Conservation (phyloP, 2,888 invertebrate species). For the Protophormia terraenovae region DNA sequence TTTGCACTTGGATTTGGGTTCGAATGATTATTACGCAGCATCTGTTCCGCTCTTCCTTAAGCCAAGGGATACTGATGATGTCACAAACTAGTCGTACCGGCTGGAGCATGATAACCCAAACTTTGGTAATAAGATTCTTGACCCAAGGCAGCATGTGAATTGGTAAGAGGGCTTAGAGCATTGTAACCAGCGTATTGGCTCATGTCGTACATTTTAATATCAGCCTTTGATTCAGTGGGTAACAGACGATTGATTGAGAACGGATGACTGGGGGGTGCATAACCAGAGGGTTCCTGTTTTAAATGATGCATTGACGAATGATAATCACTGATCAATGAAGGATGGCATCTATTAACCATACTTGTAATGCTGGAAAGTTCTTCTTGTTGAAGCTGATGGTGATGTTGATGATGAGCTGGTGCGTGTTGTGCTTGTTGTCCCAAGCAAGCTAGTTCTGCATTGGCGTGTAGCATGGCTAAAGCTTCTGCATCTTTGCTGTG, state of each 20-base stretch:
- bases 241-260: slow-evolving; percentile 97
- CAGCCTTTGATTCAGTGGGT: slow-evolving; percentile 93
- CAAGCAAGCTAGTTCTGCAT: slow-evolving; percentile 84
- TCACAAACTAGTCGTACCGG: slow-evolving; percentile 93
- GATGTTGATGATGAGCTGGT: slow-evolving; percentile 82
- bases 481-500: slow-evolving; percentile 85
- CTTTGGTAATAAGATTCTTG: slow-evolving; percentile 93
- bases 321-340: slow-evolving; percentile 84
- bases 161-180: slow-evolving; percentile 84
- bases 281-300: slow-evolving; percentile 90
- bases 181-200: slow-evolving; percentile 85
- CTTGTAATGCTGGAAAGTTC: slow-evolving; percentile 86
- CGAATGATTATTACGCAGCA: slow-evolving; percentile 75
- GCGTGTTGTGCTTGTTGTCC: slow-evolving; percentile 83
- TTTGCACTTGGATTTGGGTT: slow-evolving; percentile 64
- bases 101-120: slow-evolving; percentile 87
- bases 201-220: slow-evolving; percentile 96
- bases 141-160: slow-evolving; percentile 85
- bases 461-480: slow-evolving; percentile 87
- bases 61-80: slow-evolving; percentile 92
- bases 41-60: slow-evolving; percentile 84
- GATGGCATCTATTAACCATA: slow-evolving; percentile 86
- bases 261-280: slow-evolving; percentile 93
- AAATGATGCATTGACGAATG: slow-evolving; percentile 85
- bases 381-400: slow-evolving; percentile 82